phyloP scores from a whole-genome alignment of 2,113 vertebrate genomes.

The Cyanoderma ruficeps region DNA sequence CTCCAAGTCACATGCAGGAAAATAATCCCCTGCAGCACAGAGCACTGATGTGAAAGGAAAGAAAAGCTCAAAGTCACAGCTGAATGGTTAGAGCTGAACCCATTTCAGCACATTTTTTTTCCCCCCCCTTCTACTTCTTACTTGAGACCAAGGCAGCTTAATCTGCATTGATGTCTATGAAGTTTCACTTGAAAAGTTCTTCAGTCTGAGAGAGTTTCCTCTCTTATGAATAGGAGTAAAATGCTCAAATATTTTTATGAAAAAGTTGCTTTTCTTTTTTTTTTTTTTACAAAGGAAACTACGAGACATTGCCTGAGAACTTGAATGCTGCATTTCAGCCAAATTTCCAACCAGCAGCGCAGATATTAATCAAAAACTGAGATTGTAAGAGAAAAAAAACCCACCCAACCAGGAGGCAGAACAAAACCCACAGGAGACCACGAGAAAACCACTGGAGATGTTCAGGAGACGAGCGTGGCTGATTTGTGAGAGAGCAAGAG shows the following conservation, averaged over 20 bases:
- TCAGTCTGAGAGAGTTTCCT: background rate
- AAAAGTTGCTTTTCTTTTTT: background rate
- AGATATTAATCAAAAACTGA: constrained; percentile 32
- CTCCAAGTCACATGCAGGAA: constrained; percentile 10
- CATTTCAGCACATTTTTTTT: background rate
- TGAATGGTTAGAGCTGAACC: background rate
- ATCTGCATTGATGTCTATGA: constrained; percentile 30
- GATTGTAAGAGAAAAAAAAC: background rate
- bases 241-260: background rate
- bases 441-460: constrained; percentile 27
- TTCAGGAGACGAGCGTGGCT: constrained; percentile 41
- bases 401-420: background rate
- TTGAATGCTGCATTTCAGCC: background rate
- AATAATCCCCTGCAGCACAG: constrained; percentile 48
- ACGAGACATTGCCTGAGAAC: background rate
- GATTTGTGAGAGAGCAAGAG: constrained; percentile 16
- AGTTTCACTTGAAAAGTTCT: constrained; percentile 45
- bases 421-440: constrained; percentile 9
- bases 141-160: constrained; percentile 30
- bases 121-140: background rate
- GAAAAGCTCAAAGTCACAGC: constrained; percentile 42
- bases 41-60: constrained; percentile 42
- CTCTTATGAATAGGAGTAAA: background rate
- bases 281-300: background rate
- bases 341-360: background rate